Evolutionary conservation across 2,888 invertebrate genomes (phyloP), one percentile per base, ranked within the genome.

Genomic region (Harmothoe impar): DNA sequence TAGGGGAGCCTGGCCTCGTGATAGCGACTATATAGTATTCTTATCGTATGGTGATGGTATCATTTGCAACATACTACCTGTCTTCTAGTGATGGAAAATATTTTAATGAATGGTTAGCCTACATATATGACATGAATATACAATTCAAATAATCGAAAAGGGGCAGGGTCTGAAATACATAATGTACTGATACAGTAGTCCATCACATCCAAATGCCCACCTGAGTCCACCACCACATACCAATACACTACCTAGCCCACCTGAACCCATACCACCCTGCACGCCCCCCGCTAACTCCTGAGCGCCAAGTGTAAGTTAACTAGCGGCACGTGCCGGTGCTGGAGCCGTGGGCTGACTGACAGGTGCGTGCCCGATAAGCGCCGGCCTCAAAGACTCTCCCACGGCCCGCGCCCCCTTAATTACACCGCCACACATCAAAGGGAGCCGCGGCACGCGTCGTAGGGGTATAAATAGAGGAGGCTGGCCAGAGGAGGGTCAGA

Each of bases 401-500:
- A 52, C n/a, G 86, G 54, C 54, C 56, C 23, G 31, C 29, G 29
- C 17, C 52, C 54, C 12, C 25, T n/a, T 86, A 56, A 86, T 86
- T 86, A 86, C 56, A 23, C 33, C 35, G 54, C 52, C 29, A 17
- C n/a, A 86, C 86, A 54, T 86, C 86, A 86, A 86, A 86, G 86
- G 81, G 35, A 5, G 54, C 20, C 20, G 23, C 54, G 86, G 86
- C 86, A 86, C 86, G 86, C 86, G 86, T 25, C 86, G 0, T 7
- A 25, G 31, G 54, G 17, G 31, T 31, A 29, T 86, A 86, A 31
- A 54, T 54, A 54, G 10, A 52, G 86, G 54, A 15, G 29, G 86
- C 5, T 7, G 29, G 25, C 17, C 23, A 20, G n/a, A 52, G 23
- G 54, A 86, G 54, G 31, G 51, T 0, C 86, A 86, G 29, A 54